Conservation (phyloP, 2,113 vertebrate species). For the Limanda limanda region DNA sequence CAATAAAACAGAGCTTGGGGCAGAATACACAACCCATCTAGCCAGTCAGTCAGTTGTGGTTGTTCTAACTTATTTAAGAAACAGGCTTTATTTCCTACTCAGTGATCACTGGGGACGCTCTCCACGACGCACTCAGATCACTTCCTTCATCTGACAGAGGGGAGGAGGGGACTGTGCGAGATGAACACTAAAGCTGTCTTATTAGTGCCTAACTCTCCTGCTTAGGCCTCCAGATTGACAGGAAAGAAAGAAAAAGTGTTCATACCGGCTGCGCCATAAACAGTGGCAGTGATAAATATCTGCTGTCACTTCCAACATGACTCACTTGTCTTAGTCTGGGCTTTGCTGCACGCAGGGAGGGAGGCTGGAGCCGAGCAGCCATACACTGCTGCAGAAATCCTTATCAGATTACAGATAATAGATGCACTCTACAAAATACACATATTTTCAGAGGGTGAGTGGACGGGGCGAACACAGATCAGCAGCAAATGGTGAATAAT, state of each 20-base stretch:
- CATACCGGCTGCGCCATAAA: constrained; percentile 71
- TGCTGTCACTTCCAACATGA: constrained; percentile 79
- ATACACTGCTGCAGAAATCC: constrained; percentile 60
- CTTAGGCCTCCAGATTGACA: constrained; percentile 67
- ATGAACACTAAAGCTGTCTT: constrained; percentile 68
- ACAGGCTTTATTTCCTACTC: constrained; percentile 59
- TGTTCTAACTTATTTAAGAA: constrained; percentile 63
- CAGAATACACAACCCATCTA: constrained; percentile 35
- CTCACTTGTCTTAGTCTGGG: constrained; percentile 74
- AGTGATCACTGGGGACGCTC: constrained; percentile 53
- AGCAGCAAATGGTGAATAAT: constrained; percentile 67
- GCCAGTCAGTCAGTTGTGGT: constrained; percentile 26
- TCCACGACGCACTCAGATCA: constrained; percentile 46
- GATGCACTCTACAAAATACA: constrained; percentile 71
- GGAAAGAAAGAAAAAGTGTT: constrained; percentile 51
- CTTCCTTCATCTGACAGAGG: constrained; percentile 59
- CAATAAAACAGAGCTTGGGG: constrained; percentile 51
- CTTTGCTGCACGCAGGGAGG: constrained; percentile 66
- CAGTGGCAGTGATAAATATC: constrained; percentile 81
- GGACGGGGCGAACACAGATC: constrained; percentile 50
- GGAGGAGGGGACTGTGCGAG: constrained; percentile 37
- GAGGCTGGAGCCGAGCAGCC: constrained; percentile 54
- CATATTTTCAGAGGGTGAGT: constrained; percentile 63
- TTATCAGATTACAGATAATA: constrained; percentile 77
- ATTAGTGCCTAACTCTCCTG: constrained; percentile 69